Base-by-base conservation (phyloP, 2,888 invertebrate genomes). In the Drosophila anceps region DNA sequence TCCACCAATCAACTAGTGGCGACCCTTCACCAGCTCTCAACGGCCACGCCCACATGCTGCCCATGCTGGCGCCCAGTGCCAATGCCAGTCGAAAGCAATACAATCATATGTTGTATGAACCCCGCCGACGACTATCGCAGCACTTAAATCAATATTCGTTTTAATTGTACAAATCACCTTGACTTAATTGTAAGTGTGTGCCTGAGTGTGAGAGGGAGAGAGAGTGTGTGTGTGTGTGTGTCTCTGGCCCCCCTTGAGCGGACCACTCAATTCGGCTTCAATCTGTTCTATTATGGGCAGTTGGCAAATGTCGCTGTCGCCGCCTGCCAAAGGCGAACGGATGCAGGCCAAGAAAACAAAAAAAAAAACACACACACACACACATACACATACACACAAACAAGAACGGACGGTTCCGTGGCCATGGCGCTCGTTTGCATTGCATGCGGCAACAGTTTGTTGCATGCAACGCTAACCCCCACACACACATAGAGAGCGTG, bases 121-220 rank as follows among this genome's bases (percentile, higher is more conserved):
- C 46, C 54, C 48, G 44, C 44, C 20, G 48, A 44, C 66, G 66
- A 76, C 81, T 68, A 88, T 86, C 84, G 63, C 59, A 48, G 73
- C 70, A 61, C 82, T 87, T 84, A 79, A 87, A 87, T 85, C 84
- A 85, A 85, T 88, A 88, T 88, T 82, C 84, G 70, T 79, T 86
- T 86, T 86, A 86, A 86, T 86, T 86, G 88, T 86, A 82, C 77
- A 84, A 88, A 86, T 86, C 88, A 86, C 86, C 86, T 86, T 86
- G 86, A 86, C 86, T 86, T 86, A 88, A 86, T 85, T 85, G 71
- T 62, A 46, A 57, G 51, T 59, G 69, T 43, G 51, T 66, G 63
- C 54, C 43, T 65, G 39, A 9, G 60, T 31, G 57, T 39, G 51
- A 27, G 20, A 51, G 46, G 5, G 24, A 27, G 44, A 44, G 24